A percentile compares a stretch with the other conserved stretches of the same genome.
Evolutionary conservation across 2,797 vertebrate genomes (phyloP).

Genomic region (Gobio occitaniae): DNA sequence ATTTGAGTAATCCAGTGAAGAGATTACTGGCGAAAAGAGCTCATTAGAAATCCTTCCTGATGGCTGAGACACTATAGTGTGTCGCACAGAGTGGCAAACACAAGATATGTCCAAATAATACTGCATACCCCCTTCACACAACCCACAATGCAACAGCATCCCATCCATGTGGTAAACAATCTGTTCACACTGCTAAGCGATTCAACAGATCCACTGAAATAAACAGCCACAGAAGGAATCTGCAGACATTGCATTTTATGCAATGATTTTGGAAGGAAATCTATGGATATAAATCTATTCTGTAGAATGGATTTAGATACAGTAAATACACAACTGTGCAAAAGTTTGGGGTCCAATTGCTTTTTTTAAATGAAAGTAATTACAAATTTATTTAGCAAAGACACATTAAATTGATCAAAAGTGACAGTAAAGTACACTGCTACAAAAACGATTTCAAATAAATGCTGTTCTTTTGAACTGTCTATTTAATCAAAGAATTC

Average conservation of each 20-base stretch:
- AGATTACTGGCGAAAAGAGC: constrained; percentile 56
- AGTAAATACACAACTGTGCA: not conserved
- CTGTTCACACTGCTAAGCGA: not conserved
- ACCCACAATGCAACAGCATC: constrained; percentile 7
- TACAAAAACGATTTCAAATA: not conserved
- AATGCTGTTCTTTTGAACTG: not conserved
- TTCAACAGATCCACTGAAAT: constrained; percentile 8
- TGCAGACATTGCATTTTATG: not conserved
- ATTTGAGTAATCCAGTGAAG: constrained; percentile 59
- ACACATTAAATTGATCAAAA: not conserved
- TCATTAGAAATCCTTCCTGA: constrained; percentile 56
- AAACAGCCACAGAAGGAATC: constrained; percentile 3
- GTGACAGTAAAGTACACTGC: not conserved
- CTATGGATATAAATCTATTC: not conserved
- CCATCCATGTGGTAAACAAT: constrained; percentile 16
- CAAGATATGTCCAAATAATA: constrained; percentile 19
- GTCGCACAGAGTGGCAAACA: not conserved
- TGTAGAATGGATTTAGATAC: not conserved
- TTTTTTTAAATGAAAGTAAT: not conserved
- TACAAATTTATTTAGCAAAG: not conserved
- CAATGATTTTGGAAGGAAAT: not conserved
- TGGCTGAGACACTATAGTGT: constrained; percentile 5
- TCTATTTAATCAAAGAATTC: not conserved
- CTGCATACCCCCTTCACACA: not conserved
- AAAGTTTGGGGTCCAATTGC: not conserved